A percentile compares a stretch with the other conserved stretches of the same genome.
Conservation (phyloP, 2,888 invertebrate species). For the Orthosia cruda region DNA sequence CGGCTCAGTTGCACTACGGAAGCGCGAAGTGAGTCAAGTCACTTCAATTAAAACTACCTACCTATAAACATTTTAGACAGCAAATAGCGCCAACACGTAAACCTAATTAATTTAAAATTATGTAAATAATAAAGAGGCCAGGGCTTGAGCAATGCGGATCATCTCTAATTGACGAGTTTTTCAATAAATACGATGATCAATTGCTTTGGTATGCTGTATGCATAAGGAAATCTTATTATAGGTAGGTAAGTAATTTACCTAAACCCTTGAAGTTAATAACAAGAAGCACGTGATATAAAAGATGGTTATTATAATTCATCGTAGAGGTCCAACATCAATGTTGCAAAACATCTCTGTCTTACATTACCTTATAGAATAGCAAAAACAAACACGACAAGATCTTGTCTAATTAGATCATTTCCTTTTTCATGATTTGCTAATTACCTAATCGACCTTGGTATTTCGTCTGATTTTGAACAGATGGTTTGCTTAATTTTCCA, state of each 20-base stretch:
- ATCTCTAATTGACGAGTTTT: conserved; percentile 33
- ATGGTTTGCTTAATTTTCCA: conserved; percentile 6
- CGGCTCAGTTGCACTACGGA: conserved; percentile 64
- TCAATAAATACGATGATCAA: conserved; percentile 44
- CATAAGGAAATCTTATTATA: conserved; percentile 45
- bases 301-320: conserved; percentile 27
- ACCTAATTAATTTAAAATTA: conserved; percentile 23
- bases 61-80: not conserved
- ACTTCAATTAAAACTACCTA: conserved; percentile 37
- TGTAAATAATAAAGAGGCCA: conserved; percentile 13
- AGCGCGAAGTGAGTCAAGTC: conserved; percentile 58
- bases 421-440: conserved; percentile 42
- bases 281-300: conserved; percentile 41
- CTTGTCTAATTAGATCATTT: conserved; percentile 29
- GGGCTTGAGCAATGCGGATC: conserved; percentile 32
- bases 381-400: conserved; percentile 14
- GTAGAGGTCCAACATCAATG: conserved; percentile 11
- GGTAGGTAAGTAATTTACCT: conserved; percentile 41
- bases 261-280: conserved; percentile 54
- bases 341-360: conserved; percentile 30
- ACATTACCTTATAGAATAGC: conserved; percentile 23
- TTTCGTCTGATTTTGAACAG: conserved; percentile 23
- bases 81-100: conserved; percentile 26
- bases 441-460: conserved; percentile 41
- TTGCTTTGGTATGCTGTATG: conserved; percentile 47